phyloP scores from a whole-genome alignment of 2,888 invertebrate species.

The Prenolepis imparis region DNA sequence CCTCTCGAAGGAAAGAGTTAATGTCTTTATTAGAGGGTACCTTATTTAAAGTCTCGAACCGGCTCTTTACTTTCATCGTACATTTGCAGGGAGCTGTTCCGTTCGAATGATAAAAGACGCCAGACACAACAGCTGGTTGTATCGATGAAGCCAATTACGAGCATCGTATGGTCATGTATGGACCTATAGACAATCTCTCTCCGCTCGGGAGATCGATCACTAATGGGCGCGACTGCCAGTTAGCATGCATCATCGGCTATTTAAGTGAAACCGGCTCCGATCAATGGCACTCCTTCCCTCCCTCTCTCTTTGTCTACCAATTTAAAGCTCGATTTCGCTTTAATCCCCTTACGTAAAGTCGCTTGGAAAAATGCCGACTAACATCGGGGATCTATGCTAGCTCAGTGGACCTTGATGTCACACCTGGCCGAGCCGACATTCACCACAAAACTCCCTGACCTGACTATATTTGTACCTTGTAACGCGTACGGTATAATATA shows the following conservation, averaged over 20 bases:
- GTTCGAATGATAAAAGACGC: conserved; percentile 52
- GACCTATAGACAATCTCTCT: conserved; percentile 48
- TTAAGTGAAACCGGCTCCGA: conserved; percentile 65
- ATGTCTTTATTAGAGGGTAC: background rate
- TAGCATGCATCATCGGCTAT: conserved; percentile 67
- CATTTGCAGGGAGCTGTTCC: conserved; percentile 28
- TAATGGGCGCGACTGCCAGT: conserved; percentile 54
- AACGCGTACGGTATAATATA: background rate
- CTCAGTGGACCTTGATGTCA: conserved; percentile 60
- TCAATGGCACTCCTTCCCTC: conserved; percentile 50
- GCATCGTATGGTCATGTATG: conserved; percentile 42
- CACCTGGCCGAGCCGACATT: conserved; percentile 61
- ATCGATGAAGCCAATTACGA: conserved; percentile 48
- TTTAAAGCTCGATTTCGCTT: conserved; percentile 59
- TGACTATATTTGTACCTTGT: conserved; percentile 17
- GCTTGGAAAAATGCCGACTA: conserved; percentile 54
- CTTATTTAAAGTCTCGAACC: background rate
- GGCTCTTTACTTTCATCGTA: conserved; percentile 19
- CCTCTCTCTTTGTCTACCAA: conserved; percentile 30
- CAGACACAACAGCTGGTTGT: conserved; percentile 52
- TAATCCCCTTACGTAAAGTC: conserved; percentile 55
- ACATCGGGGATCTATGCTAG: conserved; percentile 58
- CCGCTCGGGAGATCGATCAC: conserved; percentile 49
- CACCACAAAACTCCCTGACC: conserved; percentile 17
- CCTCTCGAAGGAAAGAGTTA: background rate